These are phyloP conservation scores for Papilio dardanus DNA, from an alignment of 1,140 invertebrate genomes.

Conservation along the genomic window DNA sequence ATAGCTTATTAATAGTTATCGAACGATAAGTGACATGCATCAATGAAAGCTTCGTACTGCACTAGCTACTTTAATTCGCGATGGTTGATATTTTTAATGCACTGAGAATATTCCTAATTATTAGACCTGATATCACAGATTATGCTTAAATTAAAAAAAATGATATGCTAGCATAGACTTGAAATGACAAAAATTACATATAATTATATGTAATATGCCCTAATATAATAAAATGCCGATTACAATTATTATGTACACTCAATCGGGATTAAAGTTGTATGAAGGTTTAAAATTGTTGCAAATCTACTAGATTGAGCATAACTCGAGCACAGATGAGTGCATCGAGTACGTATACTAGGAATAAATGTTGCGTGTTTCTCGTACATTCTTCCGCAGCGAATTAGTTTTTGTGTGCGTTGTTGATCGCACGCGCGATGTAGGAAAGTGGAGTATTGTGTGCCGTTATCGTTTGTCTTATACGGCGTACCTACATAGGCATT, in stretches of 20 bases:
- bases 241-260: neutral
- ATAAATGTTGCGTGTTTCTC: slow-evolving; percentile 20
- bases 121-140: too few relatives aligned
- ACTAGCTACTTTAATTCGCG: too few relatives aligned
- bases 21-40: neutral
- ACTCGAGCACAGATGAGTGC: slow-evolving; percentile 13
- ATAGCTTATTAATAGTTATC: neutral
- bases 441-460: slow-evolving; percentile 23
- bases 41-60: neutral
- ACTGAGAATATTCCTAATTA: too few relatives aligned
- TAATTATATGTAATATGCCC: neutral
- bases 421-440: slow-evolving; percentile 24
- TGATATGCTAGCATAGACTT: neutral
- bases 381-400: slow-evolving; percentile 24
- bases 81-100: too few relatives aligned
- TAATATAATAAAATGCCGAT: neutral
- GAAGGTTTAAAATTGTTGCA: neutral
- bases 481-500: neutral
- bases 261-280: neutral
- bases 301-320: neutral
- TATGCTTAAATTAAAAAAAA: too few relatives aligned
- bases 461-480: slow-evolving; percentile 22
- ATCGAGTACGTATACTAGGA: slow-evolving; percentile 5
- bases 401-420: slow-evolving; percentile 10
- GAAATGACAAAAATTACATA: neutral